phyloP scores from a whole-genome alignment of 2,113 vertebrate genomes.

The Chascanopsetta lugubris region DNA sequence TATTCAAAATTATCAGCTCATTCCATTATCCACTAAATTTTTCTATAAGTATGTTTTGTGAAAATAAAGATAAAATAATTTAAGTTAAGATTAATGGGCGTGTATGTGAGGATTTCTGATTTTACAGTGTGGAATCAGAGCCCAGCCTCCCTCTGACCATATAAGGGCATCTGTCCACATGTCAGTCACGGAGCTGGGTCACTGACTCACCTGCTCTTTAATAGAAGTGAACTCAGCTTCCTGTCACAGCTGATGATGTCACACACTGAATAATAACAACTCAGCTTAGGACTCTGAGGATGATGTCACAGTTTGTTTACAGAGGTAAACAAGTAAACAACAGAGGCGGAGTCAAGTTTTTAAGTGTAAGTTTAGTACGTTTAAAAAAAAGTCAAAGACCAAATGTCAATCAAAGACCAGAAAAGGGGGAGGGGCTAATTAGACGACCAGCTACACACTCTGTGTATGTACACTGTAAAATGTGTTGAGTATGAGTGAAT shows the following conservation, averaged over 20 bases:
- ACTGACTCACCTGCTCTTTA: slow-evolving; percentile 76
- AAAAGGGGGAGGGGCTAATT: too few species aligned
- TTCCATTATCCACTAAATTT: neutral
- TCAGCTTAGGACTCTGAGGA: slow-evolving; percentile 14
- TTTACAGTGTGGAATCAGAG: slow-evolving; percentile 60
- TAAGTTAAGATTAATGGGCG: neutral
- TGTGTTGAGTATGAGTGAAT: too few species aligned
- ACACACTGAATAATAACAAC: slow-evolving; percentile 55
- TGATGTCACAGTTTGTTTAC: slow-evolving; percentile 2
- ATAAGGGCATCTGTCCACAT: slow-evolving; percentile 53
- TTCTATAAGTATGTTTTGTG: neutral
- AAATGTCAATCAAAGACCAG: too few species aligned
- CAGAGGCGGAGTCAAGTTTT: too few species aligned
- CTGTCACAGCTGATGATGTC: slow-evolving; percentile 67
- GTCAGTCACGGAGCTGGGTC: slow-evolving; percentile 29
- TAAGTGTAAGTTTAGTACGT: too few species aligned
- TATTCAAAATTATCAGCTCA: neutral
- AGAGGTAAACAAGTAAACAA: neutral
- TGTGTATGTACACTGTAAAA: too few species aligned
- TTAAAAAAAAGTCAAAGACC: too few species aligned
- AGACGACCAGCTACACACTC: too few species aligned
- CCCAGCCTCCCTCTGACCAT: slow-evolving; percentile 66
- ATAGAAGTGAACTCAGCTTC: slow-evolving; percentile 72
- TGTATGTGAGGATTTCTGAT: neutral
- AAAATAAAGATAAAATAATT: neutral